Percentiles rank a stretch among this genome's conserved stretches.
These are phyloP conservation scores for Probosciger aterrimus DNA, from an alignment of 2,113 vertebrate genomes.

Conservation along the genomic window DNA sequence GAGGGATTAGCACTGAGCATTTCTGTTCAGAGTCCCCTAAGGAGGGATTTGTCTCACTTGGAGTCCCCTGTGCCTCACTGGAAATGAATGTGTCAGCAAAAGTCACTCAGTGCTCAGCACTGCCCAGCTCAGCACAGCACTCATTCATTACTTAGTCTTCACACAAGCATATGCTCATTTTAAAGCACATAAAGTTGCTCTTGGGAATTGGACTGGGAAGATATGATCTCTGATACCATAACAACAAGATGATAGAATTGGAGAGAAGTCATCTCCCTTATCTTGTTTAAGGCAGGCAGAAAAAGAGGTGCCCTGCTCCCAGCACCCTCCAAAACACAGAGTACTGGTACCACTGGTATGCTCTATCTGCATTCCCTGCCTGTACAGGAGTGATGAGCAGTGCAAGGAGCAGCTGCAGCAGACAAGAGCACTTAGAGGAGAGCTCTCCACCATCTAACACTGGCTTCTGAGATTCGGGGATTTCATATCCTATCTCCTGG, in stretches of 20 bases:
- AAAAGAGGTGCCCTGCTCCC: neutral
- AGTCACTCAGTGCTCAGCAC: neutral
- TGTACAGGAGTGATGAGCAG: neutral
- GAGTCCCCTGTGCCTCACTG: neutral
- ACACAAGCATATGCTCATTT: neutral
- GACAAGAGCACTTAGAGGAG: neutral
- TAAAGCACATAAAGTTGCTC: neutral
- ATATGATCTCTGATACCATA: neutral
- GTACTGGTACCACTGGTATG: neutral
- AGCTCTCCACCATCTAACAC: neutral
- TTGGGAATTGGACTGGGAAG: neutral
- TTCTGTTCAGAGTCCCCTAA: neutral
- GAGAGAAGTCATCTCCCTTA: neutral
- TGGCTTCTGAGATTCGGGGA: neutral
- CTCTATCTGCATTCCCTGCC: accelerated
- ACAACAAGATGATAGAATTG: neutral
- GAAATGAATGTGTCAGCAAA: neutral
- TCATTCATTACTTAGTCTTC: neutral
- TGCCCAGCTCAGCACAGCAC: neutral
- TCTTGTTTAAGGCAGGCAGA: neutral
- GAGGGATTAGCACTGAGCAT: neutral
- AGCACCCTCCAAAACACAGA: neutral
- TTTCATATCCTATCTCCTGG: neutral
- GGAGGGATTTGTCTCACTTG: neutral
- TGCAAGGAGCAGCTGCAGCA: neutral